Conservation (phyloP, 2,113 vertebrate genomes). For the Channa maculata region DNA sequence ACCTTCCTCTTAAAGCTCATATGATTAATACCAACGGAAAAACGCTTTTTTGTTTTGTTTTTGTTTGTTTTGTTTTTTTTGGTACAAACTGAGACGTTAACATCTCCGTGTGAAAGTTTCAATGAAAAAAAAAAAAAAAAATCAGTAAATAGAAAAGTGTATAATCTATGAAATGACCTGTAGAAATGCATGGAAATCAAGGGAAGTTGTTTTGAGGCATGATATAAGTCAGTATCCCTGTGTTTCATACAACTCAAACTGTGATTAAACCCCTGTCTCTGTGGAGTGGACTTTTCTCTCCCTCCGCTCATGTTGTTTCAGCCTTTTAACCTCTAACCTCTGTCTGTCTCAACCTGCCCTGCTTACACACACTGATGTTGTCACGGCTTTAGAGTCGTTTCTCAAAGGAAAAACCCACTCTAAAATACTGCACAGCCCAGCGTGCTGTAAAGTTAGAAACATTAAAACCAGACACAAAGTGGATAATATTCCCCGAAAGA, state of each 20-base stretch:
- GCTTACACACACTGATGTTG: background rate
- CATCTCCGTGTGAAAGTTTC: background rate
- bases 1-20: slow-evolving; percentile 32
- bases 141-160: too few species aligned
- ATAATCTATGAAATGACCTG: background rate
- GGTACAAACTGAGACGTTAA: background rate
- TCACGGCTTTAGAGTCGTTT: background rate
- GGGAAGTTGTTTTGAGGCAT: slow-evolving; percentile 26
- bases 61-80: too few species aligned
- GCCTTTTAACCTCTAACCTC: slow-evolving; percentile 62
- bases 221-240: slow-evolving; percentile 21
- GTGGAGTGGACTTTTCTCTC: slow-evolving; percentile 17
- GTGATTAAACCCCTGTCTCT: slow-evolving; percentile 1
- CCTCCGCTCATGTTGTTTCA: slow-evolving; percentile 29
- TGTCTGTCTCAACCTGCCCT: slow-evolving; percentile 72
- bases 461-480: too few species aligned
- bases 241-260: background rate
- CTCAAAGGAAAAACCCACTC: slow-evolving; percentile 37
- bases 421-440: background rate
- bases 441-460: too few species aligned
- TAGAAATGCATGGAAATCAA: slow-evolving; percentile 51
- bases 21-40: background rate
- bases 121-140: background rate
- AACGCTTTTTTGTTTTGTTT: too few species aligned
- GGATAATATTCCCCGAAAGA: too few species aligned